A percentile compares a stretch with the other conserved stretches of the same genome.
phyloP scores from a whole-genome alignment of 2,113 vertebrate genomes.

The human (Homo sapiens) region GRCh38 chr1:210263001-210263500 shows the following conservation, averaged over 20 bases:
- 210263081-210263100: background rate
- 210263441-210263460: background rate
- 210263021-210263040: constrained; percentile 38
- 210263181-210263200: constrained; percentile 73
- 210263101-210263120: background rate
- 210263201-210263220: constrained; percentile 75
- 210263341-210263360: background rate
- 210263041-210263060: constrained; percentile 6
- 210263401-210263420: background rate
- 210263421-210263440: background rate
- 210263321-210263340: background rate
- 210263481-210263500: background rate
- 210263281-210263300: background rate
- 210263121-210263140: constrained; percentile 60
- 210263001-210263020: constrained; percentile 36
- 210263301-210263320: background rate
- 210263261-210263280: background rate
- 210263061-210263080: background rate
- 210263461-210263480: background rate
- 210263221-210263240: constrained; percentile 51
- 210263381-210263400: background rate
- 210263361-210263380: background rate
- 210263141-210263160: constrained; percentile 71
- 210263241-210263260: constrained; percentile 20
- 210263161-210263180: constrained; percentile 77